Conservation (phyloP, 92 coral and sea anemone genomes). For the Galaxea fascicularis region DNA sequence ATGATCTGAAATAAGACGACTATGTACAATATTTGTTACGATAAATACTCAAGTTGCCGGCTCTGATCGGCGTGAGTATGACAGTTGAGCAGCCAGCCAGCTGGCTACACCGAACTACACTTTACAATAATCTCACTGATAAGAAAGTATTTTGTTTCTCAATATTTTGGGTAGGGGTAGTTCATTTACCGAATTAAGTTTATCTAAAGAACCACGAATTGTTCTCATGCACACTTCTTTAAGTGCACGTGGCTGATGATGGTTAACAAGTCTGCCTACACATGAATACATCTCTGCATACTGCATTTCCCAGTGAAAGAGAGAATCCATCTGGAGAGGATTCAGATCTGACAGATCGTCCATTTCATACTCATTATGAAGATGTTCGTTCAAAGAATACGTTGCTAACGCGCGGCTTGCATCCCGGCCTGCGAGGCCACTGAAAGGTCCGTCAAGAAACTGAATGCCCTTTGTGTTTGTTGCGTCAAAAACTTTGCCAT, state of each 20-base stretch:
- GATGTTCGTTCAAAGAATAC: conserved; percentile 66
- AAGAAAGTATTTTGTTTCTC: conserved; percentile 20
- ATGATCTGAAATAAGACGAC: background rate
- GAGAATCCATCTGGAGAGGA: conserved; percentile 84
- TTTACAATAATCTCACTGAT: background rate
- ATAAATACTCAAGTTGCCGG: conserved; percentile 14
- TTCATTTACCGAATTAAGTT: conserved; percentile 24
- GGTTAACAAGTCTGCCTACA: conserved; percentile 86
- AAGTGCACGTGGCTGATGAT: conserved; percentile 79
- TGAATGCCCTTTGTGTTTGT: conserved; percentile 78
- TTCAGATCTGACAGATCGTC: conserved; percentile 90
- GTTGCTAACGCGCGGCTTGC: conserved; percentile 98
- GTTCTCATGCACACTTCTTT: conserved; percentile 69
- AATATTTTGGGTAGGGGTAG: conserved; percentile 57
- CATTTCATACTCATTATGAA: conserved; percentile 46
- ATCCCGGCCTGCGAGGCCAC: conserved; percentile 89
- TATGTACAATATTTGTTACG: background rate
- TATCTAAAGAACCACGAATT: conserved; percentile 53
- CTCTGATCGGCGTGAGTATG: background rate
- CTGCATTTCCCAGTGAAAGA: conserved; percentile 90
- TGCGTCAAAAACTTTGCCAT: conserved; percentile 93
- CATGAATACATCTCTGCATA: conserved; percentile 80
- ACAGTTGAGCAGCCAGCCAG: conserved; percentile 23
- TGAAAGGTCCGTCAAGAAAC: conserved; percentile 78
- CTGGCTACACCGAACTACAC: background rate